Evolutionary conservation across 1,140 invertebrate species (phyloP), one percentile per base, ranked within the genome.

Genomic region (Linepithema humile): DNA sequence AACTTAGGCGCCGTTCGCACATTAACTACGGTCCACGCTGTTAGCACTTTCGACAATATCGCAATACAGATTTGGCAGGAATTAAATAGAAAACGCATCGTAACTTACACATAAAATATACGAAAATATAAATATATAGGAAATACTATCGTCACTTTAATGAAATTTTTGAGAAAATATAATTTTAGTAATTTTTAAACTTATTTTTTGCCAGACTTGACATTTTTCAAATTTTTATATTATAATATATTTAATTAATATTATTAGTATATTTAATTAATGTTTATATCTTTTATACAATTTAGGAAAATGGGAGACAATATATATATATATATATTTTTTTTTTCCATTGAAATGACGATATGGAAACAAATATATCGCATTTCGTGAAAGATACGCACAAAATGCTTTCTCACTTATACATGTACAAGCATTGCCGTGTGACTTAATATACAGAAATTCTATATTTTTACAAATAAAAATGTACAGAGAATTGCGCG

Each of bases 321-420:
- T 10, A 7, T n/a, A 15, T 6, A 23, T 26, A 23, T 1, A 20
- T 4, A 12, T 26, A 26, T n/a, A 35, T 12, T 29, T 67, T 48
- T 69, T n/a, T n/a, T n/a, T n/a, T n/a, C n/a, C 17, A 55, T 80
- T 80, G 62, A 80, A 69, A 67, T 67, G 48, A 65, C 60, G 17
- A 69, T 32, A 15, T 9, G 23, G n/a, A 10, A 64, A 48, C 7
- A 64, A 77, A 45, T 23, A 20, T 43, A 17, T 75, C 45, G 17
- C 29, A 38, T 55, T 12, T 57, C 10, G 15, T 12, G 32, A 17
- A 35, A 59, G 50, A 40, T 23, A 12, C 20, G 15, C 9, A 12
- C 10, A 43, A 45, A 45, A 32, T 48, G 38, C n/a, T 23, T 57
- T 55, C 35, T 65, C 20, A 23, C 38, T 38, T 10, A 32, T 60